Base-by-base conservation (phyloP, 2,888 invertebrate species). In the Ganaspis brasiliensis region DNA sequence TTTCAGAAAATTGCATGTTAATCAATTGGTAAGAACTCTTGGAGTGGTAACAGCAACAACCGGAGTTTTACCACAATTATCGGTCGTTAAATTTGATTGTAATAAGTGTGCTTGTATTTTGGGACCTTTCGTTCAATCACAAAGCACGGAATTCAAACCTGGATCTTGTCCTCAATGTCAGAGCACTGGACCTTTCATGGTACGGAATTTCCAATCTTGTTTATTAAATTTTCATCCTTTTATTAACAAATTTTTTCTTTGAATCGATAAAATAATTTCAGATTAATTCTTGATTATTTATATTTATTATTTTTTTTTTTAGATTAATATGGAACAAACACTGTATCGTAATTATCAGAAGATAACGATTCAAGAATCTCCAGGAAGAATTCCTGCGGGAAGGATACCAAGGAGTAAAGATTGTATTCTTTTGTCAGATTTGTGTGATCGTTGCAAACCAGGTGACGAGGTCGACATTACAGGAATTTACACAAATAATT, bases 261-360 rank as follows among this genome's bases (percentile, higher is more conserved):
- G n/a, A 55, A 49, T 55, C 19, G 55, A n/a, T n/a, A n/a, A n/a
- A n/a, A n/a, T n/a, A n/a, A n/a, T n/a, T n/a, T n/a, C n/a, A n/a
- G n/a, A n/a, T n/a, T n/a, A n/a, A n/a, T n/a, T n/a, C n/a, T n/a
- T n/a, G n/a, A n/a, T n/a, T n/a, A n/a, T n/a, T n/a, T n/a, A n/a
- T n/a, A n/a, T n/a, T n/a, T n/a, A n/a, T n/a, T n/a, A n/a, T n/a
- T 63, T 63, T 57, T 14, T 45, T 37, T 77, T 91, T 2, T 92
- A 98, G 95, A 96, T 99, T 31, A 99, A 99, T 91, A 99, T 99
- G 98, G 99, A 99, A 90, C 96, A 99, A 95, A 99, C 99, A 0
- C 92, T 99, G 6, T 99, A 99, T 91, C 95, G 99, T 73, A 99
- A 99, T 92, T 99, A 99, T 90, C 99, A 99, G 92, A 97, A 98